phyloP scores from a whole-genome alignment of 2,888 invertebrate species.

The Pseudococcus viburni region DNA sequence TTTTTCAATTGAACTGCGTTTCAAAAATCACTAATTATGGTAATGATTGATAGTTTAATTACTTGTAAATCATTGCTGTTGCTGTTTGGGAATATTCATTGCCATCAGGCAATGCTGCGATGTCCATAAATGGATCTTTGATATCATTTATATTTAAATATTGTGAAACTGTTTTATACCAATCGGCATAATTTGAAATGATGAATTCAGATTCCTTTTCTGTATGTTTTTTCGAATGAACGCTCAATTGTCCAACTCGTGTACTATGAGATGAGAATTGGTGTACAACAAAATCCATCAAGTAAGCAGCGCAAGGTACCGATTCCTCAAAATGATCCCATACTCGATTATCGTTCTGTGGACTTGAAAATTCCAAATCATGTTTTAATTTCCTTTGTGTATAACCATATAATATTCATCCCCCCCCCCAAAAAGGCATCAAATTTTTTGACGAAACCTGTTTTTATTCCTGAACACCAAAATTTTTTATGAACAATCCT shows the following conservation, averaged over 20 bases:
- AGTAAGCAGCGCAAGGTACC: slow-evolving; percentile 73
- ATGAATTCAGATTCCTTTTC: slow-evolving; percentile 72
- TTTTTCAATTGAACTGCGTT: too few species aligned
- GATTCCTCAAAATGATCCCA: slow-evolving; percentile 68
- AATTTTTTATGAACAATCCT: too few species aligned
- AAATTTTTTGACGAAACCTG: too few species aligned
- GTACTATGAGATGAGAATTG: slow-evolving; percentile 77
- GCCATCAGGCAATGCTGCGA: slow-evolving; percentile 85
- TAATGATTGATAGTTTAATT: slow-evolving; percentile 59
- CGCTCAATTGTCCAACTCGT: slow-evolving; percentile 58
- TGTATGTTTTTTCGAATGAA: slow-evolving; percentile 67
- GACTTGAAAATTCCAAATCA: neutral
- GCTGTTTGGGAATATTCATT: slow-evolving; percentile 83
- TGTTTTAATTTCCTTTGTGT: too few species aligned
- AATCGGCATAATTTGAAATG: slow-evolving; percentile 71
- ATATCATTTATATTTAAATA: slow-evolving; percentile 72
- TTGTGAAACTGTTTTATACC: slow-evolving; percentile 76
- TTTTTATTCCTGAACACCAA: too few species aligned
- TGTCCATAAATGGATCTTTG: slow-evolving; percentile 74
- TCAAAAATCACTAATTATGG: too few species aligned
- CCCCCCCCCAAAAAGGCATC: too few species aligned
- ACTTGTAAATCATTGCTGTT: slow-evolving; percentile 79
- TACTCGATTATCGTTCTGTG: slow-evolving; percentile 16
- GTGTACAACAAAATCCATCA: slow-evolving; percentile 87
- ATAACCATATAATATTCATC: too few species aligned